phyloP scores from a whole-genome alignment of 2,113 vertebrate species.

The Rhadina sibilatrix region DNA sequence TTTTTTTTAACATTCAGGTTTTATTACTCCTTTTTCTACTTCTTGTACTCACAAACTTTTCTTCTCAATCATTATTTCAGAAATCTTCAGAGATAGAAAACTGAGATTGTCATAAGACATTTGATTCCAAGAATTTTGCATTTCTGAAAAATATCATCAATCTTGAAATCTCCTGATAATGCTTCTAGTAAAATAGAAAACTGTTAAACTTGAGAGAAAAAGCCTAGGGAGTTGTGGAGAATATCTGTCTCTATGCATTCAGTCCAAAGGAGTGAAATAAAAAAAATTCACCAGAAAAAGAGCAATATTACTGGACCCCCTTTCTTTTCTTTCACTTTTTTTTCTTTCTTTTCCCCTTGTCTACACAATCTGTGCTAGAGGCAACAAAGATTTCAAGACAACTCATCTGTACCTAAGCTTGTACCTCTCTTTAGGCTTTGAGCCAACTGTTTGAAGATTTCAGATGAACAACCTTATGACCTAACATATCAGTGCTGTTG shows the following conservation, averaged over 20 bases:
- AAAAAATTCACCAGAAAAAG: neutral
- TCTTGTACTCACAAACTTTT: neutral
- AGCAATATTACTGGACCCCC: neutral
- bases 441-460: slow-evolving; percentile 50
- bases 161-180: neutral
- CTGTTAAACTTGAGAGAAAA: neutral
- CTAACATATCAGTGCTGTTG: neutral
- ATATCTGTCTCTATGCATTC: neutral
- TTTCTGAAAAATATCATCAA: neutral
- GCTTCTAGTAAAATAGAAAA: neutral
- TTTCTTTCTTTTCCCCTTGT: neutral
- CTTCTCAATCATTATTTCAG: neutral
- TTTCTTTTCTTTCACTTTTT: neutral
- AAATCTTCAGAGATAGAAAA: neutral
- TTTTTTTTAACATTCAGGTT: neutral
- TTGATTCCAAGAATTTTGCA: neutral
- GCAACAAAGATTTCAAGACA: neutral
- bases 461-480: neutral
- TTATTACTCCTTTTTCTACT: neutral
- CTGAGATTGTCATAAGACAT: neutral
- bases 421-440: neutral
- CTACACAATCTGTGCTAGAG: neutral
- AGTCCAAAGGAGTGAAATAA: neutral
- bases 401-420: neutral
- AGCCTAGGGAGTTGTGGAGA: neutral